These are phyloP conservation scores for Podilymbus podiceps DNA, from an alignment of 2,113 vertebrate species.

Conservation along the genomic window DNA sequence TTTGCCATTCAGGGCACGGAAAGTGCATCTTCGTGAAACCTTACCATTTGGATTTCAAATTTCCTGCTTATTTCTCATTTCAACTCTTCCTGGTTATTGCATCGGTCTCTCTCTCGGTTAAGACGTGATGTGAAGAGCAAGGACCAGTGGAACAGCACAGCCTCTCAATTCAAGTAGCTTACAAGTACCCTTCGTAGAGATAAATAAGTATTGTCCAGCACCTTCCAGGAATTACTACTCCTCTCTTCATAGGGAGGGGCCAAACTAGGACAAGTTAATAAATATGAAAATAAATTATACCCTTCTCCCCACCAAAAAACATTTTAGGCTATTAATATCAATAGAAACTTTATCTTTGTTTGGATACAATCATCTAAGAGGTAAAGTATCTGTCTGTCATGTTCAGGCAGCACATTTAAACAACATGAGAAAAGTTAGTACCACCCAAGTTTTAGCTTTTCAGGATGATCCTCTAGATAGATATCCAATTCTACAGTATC, in stretches of 20 bases:
- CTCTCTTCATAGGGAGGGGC: background rate
- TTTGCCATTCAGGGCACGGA: background rate
- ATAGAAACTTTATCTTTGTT: background rate
- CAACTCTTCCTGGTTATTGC: background rate
- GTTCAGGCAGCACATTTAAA: background rate
- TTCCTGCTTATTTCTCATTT: background rate
- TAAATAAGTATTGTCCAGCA: background rate
- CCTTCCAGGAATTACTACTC: background rate
- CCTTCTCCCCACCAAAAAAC: background rate
- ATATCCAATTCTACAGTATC: background rate
- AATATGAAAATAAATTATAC: conserved; percentile 58
- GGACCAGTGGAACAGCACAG: background rate
- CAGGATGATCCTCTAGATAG: background rate
- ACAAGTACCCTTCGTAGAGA: background rate
- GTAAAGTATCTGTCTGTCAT: background rate
- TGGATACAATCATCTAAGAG: conserved; percentile 17
- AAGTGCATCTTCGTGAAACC: background rate
- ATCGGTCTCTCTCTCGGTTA: background rate
- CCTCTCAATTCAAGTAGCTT: background rate
- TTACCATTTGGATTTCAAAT: background rate
- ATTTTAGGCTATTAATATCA: background rate
- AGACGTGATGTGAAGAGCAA: conserved; percentile 7
- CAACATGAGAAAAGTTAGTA: background rate
- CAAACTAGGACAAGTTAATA: conserved; percentile 28
- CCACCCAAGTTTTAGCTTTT: background rate